Evolutionary conservation across 2,888 invertebrate genomes (phyloP).

Genomic region (Trichopoda pennipes): DNA sequence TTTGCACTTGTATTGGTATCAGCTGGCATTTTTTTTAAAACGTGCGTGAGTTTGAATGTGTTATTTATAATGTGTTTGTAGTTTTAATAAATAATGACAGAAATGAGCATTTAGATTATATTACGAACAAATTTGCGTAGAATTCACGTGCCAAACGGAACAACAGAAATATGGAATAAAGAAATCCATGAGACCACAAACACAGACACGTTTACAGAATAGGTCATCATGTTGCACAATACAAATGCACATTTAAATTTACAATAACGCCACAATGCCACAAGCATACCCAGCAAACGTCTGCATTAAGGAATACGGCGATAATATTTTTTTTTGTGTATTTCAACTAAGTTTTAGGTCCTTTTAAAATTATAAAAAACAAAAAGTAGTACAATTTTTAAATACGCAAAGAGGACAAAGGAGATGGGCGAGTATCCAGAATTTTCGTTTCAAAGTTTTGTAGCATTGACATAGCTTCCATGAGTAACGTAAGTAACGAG

Average conservation of each 20-base stretch:
- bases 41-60: conserved; percentile 10
- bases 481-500: no score
- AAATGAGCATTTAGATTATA: conserved; percentile 60
- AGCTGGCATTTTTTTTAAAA: not conserved
- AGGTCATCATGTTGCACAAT: conserved; percentile 38
- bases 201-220: conserved; percentile 5
- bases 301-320: no score
- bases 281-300: no score
- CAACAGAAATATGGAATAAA: conserved; percentile 36
- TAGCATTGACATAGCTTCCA: no score
- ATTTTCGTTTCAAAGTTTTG: no score
- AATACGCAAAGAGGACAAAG: no score
- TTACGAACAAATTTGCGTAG: conserved; percentile 61
- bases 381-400: no score
- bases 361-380: no score
- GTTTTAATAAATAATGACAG: conserved; percentile 59
- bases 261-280: not conserved
- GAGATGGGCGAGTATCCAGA: no score
- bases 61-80: conserved; percentile 24
- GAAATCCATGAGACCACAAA: conserved; percentile 9
- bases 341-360: no score
- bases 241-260: conserved; percentile 7
- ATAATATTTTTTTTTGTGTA: no score
- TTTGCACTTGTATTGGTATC: conserved; percentile 51
- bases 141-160: conserved; percentile 58